These are phyloP conservation scores for Blastobasis lacticolella DNA, from an alignment of 2,888 invertebrate species.

Conservation along the genomic window DNA sequence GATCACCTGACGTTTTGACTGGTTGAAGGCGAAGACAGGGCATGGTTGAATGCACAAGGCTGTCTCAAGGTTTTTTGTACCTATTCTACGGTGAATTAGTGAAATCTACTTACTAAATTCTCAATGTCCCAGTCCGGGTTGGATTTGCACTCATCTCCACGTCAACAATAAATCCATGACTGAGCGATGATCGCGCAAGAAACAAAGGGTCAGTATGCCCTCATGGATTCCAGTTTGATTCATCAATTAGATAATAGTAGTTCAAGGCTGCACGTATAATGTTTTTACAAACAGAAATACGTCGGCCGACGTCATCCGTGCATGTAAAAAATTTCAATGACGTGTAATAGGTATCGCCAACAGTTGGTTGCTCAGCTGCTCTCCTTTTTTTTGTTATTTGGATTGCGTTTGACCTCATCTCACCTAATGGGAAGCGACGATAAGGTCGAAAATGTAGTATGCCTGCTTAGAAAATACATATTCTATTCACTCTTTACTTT, in stretches of 20 bases:
- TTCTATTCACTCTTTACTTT: too few relatives aligned
- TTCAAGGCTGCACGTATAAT: constrained; percentile 13
- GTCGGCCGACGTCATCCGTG: not conserved
- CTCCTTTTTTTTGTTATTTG: too few relatives aligned
- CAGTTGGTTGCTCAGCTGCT: too few relatives aligned
- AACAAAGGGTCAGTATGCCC: not conserved
- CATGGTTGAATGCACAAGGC: constrained; percentile 31
- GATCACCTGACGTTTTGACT: constrained; percentile 9
- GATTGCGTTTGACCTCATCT: too few relatives aligned
- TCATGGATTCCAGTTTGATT: constrained; percentile 6
- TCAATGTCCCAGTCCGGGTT: constrained; percentile 1
- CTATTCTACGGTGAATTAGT: constrained; percentile 12
- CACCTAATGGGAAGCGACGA: too few relatives aligned
- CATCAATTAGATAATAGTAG: constrained; percentile 9
- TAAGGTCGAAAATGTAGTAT: too few relatives aligned
- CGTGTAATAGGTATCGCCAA: too few relatives aligned
- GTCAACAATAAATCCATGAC: not conserved
- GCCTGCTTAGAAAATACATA: too few relatives aligned
- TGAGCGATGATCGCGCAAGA: not conserved
- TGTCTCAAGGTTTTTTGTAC: constrained; percentile 25
- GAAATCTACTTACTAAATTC: constrained; percentile 20
- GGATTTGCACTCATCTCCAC: not conserved
- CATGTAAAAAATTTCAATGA: too few relatives aligned
- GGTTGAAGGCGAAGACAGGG: constrained; percentile 12
- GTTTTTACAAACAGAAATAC: constrained; percentile 22